Evolutionary conservation across 2,888 invertebrate genomes (phyloP).

Genomic region (Antheraea yamamai): DNA sequence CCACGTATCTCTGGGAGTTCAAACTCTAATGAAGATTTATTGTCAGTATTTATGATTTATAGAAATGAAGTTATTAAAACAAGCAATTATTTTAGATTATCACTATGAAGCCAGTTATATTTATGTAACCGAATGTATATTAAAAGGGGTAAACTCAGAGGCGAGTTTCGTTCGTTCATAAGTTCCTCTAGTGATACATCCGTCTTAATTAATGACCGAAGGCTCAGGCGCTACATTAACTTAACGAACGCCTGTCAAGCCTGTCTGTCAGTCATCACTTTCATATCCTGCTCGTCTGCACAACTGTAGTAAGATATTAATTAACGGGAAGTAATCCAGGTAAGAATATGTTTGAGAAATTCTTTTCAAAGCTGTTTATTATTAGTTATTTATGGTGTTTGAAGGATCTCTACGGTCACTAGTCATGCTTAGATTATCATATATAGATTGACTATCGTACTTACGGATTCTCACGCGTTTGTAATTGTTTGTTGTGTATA

Average conservation of each 20-base stretch:
- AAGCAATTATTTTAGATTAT: background rate
- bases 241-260: slow-evolving; percentile 54
- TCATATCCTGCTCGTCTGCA: slow-evolving; percentile 34
- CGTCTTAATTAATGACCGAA: slow-evolving; percentile 53
- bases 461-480: no score
- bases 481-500: no score
- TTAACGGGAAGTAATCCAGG: background rate
- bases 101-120: background rate
- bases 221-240: slow-evolving; percentile 49
- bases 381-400: background rate
- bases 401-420: background rate
- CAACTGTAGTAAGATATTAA: slow-evolving; percentile 8
- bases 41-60: slow-evolving; percentile 6
- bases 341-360: background rate
- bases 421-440: no score
- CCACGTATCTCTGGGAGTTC: background rate
- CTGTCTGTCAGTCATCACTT: slow-evolving; percentile 55
- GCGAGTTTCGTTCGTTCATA: background rate
- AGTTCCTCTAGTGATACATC: slow-evolving; percentile 36
- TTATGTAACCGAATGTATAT: background rate
- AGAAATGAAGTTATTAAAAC: background rate
- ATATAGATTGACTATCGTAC: no score
- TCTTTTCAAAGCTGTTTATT: background rate
- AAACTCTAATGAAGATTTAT: background rate
- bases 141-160: background rate